These are phyloP conservation scores for Chironomus tentans DNA, from an alignment of 2,888 invertebrate genomes.

Conservation along the genomic window DNA sequence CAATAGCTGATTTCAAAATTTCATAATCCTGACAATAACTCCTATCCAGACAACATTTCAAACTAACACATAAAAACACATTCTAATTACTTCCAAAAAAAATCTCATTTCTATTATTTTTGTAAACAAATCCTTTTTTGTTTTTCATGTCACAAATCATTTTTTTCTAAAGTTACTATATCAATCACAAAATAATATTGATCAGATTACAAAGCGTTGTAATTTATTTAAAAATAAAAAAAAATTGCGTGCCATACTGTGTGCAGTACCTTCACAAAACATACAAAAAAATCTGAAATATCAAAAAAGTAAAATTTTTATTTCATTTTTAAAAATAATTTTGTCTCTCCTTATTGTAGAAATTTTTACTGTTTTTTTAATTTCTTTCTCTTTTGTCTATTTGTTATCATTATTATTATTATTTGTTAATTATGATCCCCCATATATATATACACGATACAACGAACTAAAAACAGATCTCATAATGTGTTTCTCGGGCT, in stretches of 20 bases:
- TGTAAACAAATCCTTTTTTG: neutral
- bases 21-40: neutral
- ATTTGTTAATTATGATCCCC: too few species aligned
- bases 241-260: slow-evolving; percentile 39
- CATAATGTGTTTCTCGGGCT: slow-evolving; percentile 19
- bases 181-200: neutral
- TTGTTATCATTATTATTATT: neutral
- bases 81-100: neutral
- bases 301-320: slow-evolving; percentile 1
- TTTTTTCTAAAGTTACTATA: neutral
- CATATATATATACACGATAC: neutral
- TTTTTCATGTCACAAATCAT: slow-evolving; percentile 18
- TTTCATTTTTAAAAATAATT: too few species aligned
- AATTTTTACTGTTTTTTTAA: neutral
- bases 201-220: neutral
- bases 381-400: neutral
- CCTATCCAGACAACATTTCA: neutral
- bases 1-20: neutral
- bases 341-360: slow-evolving; percentile 7
- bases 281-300: neutral
- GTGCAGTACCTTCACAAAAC: slow-evolving; percentile 40
- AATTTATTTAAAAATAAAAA: neutral
- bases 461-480: too few species aligned
- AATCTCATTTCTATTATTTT: neutral
- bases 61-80: neutral